These are phyloP conservation scores for Glyptemys insculpta DNA, from an alignment of 2,797 vertebrate genomes.

Conservation along the genomic window DNA sequence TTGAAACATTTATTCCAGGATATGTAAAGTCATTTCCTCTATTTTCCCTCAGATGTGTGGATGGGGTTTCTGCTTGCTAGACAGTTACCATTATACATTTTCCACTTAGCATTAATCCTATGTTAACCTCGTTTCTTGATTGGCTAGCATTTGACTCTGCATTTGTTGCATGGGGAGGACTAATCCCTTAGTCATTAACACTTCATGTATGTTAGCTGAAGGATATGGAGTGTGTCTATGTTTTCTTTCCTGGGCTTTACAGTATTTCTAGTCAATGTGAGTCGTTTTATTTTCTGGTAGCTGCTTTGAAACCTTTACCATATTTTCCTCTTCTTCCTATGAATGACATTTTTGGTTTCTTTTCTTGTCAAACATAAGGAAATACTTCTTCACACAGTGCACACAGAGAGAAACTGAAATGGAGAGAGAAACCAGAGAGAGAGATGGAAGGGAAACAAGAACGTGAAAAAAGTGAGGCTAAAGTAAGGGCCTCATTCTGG, in stretches of 20 bases:
- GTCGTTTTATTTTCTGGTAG: constrained; percentile 35
- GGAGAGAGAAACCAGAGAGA: constrained; percentile 10
- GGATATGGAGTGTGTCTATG: neutral
- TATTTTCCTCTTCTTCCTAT: neutral
- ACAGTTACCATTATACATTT: constrained; percentile 19
- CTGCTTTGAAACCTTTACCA: constrained; percentile 54
- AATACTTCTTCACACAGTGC: neutral
- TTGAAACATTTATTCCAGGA: neutral
- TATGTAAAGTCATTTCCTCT: fast-evolving
- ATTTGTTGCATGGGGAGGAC: constrained; percentile 11
- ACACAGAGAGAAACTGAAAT: neutral
- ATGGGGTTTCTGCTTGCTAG: constrained; percentile 44
- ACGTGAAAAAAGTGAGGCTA: neutral
- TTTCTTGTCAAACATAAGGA: constrained; percentile 16
- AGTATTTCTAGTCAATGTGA: constrained; percentile 42
- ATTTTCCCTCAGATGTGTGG: constrained; percentile 35
- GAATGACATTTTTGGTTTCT: constrained; percentile 16
- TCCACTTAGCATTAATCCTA: neutral
- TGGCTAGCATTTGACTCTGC: constrained; percentile 9
- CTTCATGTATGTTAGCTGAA: constrained; percentile 21
- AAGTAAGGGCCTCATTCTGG: neutral
- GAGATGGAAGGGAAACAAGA: neutral
- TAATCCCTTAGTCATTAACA: constrained; percentile 56
- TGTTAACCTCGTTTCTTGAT: constrained; percentile 9
- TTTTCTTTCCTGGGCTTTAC: constrained; percentile 32